A percentile compares a stretch with the other conserved stretches of the same genome.
Evolutionary conservation across 2,888 invertebrate genomes (phyloP).

Genomic region (Meganola albula): DNA sequence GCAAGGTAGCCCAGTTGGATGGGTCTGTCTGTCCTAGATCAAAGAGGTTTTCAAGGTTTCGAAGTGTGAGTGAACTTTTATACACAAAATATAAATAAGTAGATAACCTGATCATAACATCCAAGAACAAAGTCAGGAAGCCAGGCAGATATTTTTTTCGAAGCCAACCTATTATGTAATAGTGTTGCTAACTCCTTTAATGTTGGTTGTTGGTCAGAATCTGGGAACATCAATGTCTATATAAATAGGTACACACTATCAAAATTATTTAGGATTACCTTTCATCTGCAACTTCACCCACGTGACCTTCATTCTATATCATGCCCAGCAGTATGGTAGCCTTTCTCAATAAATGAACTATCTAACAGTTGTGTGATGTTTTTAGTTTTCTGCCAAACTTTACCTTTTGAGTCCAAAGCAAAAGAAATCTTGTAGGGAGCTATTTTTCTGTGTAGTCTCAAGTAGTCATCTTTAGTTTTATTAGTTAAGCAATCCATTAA

Average conservation of each 20-base stretch:
- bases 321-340: too few relatives aligned
- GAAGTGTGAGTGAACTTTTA: too few relatives aligned
- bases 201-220: constrained; percentile 26
- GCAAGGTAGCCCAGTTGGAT: too few relatives aligned
- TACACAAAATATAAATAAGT: neutral
- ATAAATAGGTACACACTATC: constrained; percentile 7
- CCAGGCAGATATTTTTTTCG: constrained; percentile 47
- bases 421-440: constrained; percentile 87
- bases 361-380: too few relatives aligned
- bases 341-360: too few relatives aligned
- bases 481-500: constrained; percentile 78
- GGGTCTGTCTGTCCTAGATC: too few relatives aligned
- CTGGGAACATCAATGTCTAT: constrained; percentile 32
- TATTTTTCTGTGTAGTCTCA: constrained; percentile 82
- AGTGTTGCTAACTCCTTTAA: constrained; percentile 46
- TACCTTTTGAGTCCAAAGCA: constrained; percentile 54
- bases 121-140: constrained; percentile 47
- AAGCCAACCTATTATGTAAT: constrained; percentile 41
- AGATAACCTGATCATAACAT: constrained; percentile 45
- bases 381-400: too few relatives aligned
- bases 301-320: too few relatives aligned
- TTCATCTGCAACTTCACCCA: too few relatives aligned
- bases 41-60: too few relatives aligned
- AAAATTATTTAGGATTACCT: too few relatives aligned
- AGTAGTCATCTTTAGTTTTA: constrained; percentile 67